These are phyloP conservation scores for Drosophila prostipennis DNA, from an alignment of 2,888 invertebrate genomes.

Conservation along the genomic window DNA sequence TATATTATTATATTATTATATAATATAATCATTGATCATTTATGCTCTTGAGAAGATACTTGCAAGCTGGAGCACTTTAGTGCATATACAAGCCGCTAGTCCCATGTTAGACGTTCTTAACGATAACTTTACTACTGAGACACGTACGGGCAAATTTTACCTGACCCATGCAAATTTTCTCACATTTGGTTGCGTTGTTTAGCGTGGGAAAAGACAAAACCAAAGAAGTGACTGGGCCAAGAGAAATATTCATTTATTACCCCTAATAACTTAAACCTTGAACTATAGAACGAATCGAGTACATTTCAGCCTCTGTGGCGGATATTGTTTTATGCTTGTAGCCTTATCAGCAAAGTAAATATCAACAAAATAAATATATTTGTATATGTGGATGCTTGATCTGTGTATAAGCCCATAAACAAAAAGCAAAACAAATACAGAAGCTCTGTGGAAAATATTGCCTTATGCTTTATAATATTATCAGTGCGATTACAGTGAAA, in stretches of 20 bases:
- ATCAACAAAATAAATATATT: conserved; percentile 21
- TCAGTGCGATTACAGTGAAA: conserved; percentile 15
- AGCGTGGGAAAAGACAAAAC: conserved; percentile 24
- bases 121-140: conserved; percentile 25
- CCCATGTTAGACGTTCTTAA: conserved; percentile 54
- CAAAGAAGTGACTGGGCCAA: conserved; percentile 28
- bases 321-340: conserved; percentile 1
- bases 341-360: conserved; percentile 22
- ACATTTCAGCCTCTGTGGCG: background rate
- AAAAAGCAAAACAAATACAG: conserved; percentile 1
- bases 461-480: conserved; percentile 13
- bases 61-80: conserved; percentile 60
- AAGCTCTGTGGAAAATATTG: conserved; percentile 6
- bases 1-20: too few species aligned
- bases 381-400: conserved; percentile 4
- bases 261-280: conserved; percentile 12
- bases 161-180: conserved; percentile 47
- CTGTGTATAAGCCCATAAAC: background rate
- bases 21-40: too few species aligned
- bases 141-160: conserved; percentile 15
- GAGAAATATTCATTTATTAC: background rate
- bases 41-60: conserved; percentile 37
- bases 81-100: conserved; percentile 47
- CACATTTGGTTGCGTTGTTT: conserved; percentile 33
- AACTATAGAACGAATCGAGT: conserved; percentile 7